Evolutionary conservation across 2,797 vertebrate genomes (phyloP).

Genomic region (Eleutherodactylus coqui): DNA sequence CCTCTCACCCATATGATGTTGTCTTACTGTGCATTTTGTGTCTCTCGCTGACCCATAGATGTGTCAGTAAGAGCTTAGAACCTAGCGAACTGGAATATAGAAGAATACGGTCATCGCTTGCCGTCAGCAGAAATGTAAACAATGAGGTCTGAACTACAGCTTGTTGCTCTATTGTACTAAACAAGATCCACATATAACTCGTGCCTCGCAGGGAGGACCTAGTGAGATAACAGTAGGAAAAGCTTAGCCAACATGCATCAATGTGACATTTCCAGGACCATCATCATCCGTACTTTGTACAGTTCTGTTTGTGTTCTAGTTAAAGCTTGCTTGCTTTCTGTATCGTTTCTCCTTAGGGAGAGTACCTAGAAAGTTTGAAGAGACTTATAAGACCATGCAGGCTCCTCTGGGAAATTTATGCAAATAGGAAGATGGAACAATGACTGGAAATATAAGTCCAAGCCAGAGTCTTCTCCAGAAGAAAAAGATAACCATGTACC

Average conservation of each 20-base stretch:
- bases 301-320: background rate
- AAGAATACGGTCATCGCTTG: conserved; percentile 53
- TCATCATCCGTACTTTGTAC: background rate
- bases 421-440: too few relatives aligned
- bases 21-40: conserved; percentile 26
- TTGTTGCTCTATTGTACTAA: conserved; percentile 70
- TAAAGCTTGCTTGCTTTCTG: background rate
- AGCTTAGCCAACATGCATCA: background rate
- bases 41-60: conserved; percentile 17
- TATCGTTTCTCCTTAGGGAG: too few relatives aligned
- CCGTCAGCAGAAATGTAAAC: conserved; percentile 72
- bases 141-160: conserved; percentile 73
- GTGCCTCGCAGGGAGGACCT: background rate
- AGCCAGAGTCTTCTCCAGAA: too few relatives aligned
- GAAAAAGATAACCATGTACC: too few relatives aligned
- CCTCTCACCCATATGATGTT: background rate
- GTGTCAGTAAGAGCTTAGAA: conserved; percentile 1
- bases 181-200: conserved; percentile 18
- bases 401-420: too few relatives aligned
- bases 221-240: conserved; percentile 19
- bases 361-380: too few relatives aligned
- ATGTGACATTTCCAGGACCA: background rate
- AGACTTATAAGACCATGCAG: too few relatives aligned
- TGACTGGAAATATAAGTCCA: too few relatives aligned
- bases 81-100: conserved; percentile 59